Percentiles rank a stretch among this genome's conserved stretches.
Evolutionary conservation across 2,797 vertebrate species (phyloP).

Genomic region (Oryzias dopingdopingensis): DNA sequence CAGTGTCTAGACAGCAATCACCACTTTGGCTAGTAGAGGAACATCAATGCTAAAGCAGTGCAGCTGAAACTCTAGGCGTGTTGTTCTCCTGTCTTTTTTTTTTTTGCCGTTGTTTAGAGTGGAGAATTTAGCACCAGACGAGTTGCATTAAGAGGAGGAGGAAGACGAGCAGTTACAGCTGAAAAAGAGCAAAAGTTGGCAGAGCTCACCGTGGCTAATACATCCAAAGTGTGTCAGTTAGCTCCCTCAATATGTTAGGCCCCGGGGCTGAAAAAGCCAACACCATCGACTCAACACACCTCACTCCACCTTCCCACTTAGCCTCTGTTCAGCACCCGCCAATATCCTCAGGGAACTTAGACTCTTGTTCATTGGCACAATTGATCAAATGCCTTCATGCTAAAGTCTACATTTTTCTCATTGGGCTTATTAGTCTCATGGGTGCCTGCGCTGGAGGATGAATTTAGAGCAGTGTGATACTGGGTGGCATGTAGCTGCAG

Average conservation of each 20-base stretch:
- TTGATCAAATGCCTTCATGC: conserved; percentile 72
- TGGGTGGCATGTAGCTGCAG: conserved; percentile 8
- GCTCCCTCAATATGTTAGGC: conserved; percentile 76
- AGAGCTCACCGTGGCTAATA: conserved; percentile 72
- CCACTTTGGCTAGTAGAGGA: conserved; percentile 67
- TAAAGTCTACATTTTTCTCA: conserved; percentile 64
- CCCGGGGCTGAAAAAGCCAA: conserved; percentile 69
- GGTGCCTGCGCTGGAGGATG: conserved; percentile 21
- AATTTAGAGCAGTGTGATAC: conserved; percentile 14
- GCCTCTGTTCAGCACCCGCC: conserved; percentile 67
- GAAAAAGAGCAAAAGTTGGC: conserved; percentile 62
- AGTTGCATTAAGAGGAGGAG: conserved; percentile 57
- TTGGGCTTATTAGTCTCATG: conserved; percentile 47
- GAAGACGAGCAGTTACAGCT: conserved; percentile 23
- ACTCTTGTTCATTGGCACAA: conserved; percentile 65
- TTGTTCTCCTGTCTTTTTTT: conserved; percentile 34
- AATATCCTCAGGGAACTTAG: conserved; percentile 65
- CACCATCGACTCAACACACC: conserved; percentile 70
- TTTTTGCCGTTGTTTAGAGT: conserved; percentile 15
- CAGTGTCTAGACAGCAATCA: conserved; percentile 80
- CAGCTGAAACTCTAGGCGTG: conserved; percentile 69
- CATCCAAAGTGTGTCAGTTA: conserved; percentile 79
- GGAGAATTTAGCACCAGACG: conserved; percentile 63
- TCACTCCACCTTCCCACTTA: conserved; percentile 76
- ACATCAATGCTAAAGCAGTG: conserved; percentile 82